Evolutionary conservation across 2,888 invertebrate genomes (phyloP).

Genomic region (Eupsilia transversa): DNA sequence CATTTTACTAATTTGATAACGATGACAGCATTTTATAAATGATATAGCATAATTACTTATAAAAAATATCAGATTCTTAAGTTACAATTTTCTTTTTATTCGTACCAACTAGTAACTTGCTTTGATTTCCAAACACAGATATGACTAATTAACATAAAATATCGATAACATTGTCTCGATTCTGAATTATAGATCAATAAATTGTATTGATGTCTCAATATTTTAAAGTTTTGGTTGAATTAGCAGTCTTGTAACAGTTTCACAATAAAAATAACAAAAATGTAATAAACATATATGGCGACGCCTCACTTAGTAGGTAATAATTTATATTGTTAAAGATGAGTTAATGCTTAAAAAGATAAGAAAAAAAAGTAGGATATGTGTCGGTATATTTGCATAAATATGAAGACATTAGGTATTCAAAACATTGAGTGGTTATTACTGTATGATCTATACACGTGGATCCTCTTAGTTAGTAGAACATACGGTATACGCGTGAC

Average conservation of each 20-base stretch:
- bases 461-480: constrained; percentile 26
- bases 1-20: constrained; percentile 25
- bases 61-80: background rate
- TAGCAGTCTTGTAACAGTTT: constrained; percentile 60
- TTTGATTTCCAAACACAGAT: constrained; percentile 64
- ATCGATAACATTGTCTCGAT: constrained; percentile 73
- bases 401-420: constrained; percentile 31
- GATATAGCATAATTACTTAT: constrained; percentile 1
- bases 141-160: constrained; percentile 76
- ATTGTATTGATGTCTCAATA: constrained; percentile 78
- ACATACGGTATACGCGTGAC: constrained; percentile 44
- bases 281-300: constrained; percentile 28
- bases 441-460: constrained; percentile 42
- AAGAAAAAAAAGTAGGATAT: constrained; percentile 4
- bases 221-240: constrained; percentile 67
- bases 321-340: constrained; percentile 41
- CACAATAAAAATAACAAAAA: constrained; percentile 51
- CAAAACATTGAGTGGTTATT: constrained; percentile 32
- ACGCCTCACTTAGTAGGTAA: constrained; percentile 18
- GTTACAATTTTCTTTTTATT: constrained; percentile 16
- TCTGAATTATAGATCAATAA: constrained; percentile 76
- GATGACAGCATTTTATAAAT: constrained; percentile 34
- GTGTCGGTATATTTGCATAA: constrained; percentile 2
- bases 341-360: constrained; percentile 8
- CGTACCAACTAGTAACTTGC: constrained; percentile 46